Evolutionary conservation across 2,797 vertebrate genomes (phyloP).

Genomic region (Limosa lapponica): DNA sequence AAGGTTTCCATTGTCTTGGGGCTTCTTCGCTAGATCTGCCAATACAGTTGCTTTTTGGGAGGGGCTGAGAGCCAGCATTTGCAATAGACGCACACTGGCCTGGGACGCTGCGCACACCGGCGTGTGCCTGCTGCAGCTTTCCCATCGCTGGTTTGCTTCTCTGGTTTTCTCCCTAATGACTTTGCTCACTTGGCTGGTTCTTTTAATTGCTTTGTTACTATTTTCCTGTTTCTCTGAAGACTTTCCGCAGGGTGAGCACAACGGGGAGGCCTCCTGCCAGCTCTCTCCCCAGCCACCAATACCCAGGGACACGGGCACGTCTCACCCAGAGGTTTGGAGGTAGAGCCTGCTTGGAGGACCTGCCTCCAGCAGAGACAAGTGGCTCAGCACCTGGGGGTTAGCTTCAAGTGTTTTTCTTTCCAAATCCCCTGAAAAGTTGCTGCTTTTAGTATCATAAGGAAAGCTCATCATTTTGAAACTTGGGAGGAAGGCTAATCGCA

Average conservation of each 20-base stretch:
- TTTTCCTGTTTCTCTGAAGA: neutral
- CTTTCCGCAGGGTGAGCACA: neutral
- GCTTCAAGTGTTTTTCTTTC: neutral
- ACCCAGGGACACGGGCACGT: no score
- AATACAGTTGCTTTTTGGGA: rapidly evolving
- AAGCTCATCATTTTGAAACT: neutral
- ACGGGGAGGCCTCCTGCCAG: neutral
- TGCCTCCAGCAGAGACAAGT: neutral
- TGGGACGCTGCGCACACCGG: neutral
- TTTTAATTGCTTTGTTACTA: neutral
- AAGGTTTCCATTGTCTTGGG: neutral
- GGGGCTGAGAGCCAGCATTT: neutral
- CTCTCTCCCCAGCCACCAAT: neutral
- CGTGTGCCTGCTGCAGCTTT: neutral
- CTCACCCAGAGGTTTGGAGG: neutral
- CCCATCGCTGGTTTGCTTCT: neutral
- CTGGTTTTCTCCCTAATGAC: neutral
- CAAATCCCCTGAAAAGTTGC: neutral
- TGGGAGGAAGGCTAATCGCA: neutral
- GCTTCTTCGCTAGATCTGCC: neutral
- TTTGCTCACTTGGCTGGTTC: neutral
- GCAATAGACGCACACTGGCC: rapidly evolving
- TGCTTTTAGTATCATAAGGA: neutral
- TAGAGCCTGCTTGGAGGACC: neutral
- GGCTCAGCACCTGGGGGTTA: neutral